These are phyloP conservation scores for Epicampocera succincta DNA, from an alignment of 2,888 invertebrate species.

Conservation along the genomic window DNA sequence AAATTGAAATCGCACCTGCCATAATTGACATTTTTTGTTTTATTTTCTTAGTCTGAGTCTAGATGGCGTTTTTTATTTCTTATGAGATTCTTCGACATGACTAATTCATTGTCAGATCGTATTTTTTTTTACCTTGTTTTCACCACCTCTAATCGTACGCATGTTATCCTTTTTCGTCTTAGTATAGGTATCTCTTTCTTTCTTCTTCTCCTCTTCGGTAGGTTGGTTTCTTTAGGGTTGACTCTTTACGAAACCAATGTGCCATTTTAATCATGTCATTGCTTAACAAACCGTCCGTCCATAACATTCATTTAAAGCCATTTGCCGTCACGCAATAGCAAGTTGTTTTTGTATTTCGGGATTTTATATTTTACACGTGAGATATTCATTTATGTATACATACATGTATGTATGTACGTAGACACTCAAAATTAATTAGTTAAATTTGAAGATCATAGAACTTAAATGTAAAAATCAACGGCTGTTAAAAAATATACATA, in stretches of 20 bases:
- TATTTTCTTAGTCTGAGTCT: not conserved
- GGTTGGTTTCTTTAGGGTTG: constrained; percentile 25
- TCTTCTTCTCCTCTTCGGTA: not conserved
- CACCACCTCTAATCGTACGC: constrained; percentile 20
- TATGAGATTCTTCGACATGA: constrained; percentile 47
- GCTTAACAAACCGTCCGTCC: constrained; percentile 3
- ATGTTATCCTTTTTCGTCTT: not conserved
- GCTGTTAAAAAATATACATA: not conserved
- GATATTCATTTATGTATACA: no score
- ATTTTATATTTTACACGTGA: not conserved
- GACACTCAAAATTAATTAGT: no score
- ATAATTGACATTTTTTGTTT: not conserved
- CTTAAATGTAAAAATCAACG: not conserved
- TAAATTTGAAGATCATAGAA: no score
- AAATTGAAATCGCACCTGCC: constrained; percentile 46
- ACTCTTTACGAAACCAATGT: not conserved
- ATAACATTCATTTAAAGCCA: not conserved
- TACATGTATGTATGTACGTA: no score
- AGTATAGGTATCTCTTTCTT: constrained; percentile 8
- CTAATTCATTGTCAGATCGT: constrained; percentile 3
- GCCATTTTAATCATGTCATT: constrained; percentile 13
- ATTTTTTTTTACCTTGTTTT: not conserved
- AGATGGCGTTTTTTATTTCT: constrained; percentile 48
- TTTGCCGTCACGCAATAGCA: not conserved
- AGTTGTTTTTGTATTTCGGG: not conserved